A percentile compares a stretch with the other conserved stretches of the same genome.
Conservation (phyloP, 2,888 invertebrate species). For the Mayetiola destructor region DNA sequence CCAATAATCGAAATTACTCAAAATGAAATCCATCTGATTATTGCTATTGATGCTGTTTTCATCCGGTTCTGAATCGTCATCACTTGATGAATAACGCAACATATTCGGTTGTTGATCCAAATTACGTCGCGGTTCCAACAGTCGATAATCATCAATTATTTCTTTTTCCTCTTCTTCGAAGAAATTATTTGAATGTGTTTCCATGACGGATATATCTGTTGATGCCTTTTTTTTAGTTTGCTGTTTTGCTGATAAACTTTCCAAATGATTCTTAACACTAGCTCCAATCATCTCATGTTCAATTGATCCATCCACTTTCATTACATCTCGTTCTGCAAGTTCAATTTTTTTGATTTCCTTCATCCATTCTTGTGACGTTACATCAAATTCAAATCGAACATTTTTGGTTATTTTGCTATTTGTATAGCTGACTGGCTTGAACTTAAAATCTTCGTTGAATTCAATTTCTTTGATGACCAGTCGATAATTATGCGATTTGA, state of each 20-base stretch:
- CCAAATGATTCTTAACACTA: not conserved
- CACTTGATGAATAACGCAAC: constrained; percentile 19
- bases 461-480: constrained; percentile 23
- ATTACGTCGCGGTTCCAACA: constrained; percentile 24
- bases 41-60: not conserved
- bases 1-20: constrained; percentile 33
- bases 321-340: not conserved
- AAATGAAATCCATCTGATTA: constrained; percentile 20
- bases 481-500: constrained; percentile 19
- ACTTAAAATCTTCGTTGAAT: not conserved
- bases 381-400: constrained; percentile 21
- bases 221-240: not conserved
- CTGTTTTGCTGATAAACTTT: not conserved
- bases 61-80: constrained; percentile 19
- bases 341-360: constrained; percentile 18
- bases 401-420: not conserved
- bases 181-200: constrained; percentile 18
- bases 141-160: constrained; percentile 9
- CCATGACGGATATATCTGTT: constrained; percentile 19
- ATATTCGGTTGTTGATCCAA: constrained; percentile 22
- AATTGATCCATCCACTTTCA: not conserved
- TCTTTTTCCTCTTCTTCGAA: constrained; percentile 13
- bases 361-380: constrained; percentile 24
- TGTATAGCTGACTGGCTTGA: not conserved
- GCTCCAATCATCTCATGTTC: not conserved